These are phyloP conservation scores for Tortricodes alternella DNA, from an alignment of 2,888 invertebrate species.

Conservation along the genomic window DNA sequence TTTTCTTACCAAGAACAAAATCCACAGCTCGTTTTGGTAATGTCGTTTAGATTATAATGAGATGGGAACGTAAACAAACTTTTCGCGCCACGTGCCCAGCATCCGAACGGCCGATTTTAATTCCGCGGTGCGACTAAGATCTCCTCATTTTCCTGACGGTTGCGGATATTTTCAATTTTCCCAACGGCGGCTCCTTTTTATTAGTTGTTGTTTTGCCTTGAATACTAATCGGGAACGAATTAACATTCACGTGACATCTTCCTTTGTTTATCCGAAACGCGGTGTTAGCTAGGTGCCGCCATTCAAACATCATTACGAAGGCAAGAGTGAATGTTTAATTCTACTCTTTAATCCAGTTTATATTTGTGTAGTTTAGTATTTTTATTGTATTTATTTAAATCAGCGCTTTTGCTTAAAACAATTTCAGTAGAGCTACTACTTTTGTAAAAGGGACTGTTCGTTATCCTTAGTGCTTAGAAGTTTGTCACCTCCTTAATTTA, in stretches of 20 bases:
- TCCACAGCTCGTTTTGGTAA: constrained; percentile 9
- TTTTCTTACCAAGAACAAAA: neutral
- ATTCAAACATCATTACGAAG: constrained; percentile 21
- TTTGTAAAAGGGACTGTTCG: neutral
- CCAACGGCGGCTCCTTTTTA: constrained; percentile 74
- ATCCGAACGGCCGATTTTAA: constrained; percentile 64
- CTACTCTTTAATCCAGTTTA: constrained; percentile 1
- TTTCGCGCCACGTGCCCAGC: constrained; percentile 67
- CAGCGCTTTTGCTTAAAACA: neutral
- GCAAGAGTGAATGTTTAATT: constrained; percentile 6
- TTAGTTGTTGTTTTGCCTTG: constrained; percentile 78
- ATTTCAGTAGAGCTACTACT: neutral
- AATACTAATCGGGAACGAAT: constrained; percentile 72
- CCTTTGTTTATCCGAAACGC: constrained; percentile 50
- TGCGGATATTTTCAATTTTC: constrained; percentile 82
- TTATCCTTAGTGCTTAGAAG: neutral
- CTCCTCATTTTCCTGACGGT: constrained; percentile 77
- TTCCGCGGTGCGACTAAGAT: constrained; percentile 74
- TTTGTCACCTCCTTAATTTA: neutral
- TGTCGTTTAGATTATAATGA: constrained; percentile 48
- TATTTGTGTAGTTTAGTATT: too few species aligned
- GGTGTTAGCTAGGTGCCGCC: constrained; percentile 34
- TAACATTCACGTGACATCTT: constrained; percentile 67
- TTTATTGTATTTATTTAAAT: neutral
- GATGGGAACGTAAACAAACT: constrained; percentile 77